Percentiles rank a stretch among this genome's conserved stretches.
Evolutionary conservation across 1,140 invertebrate species (phyloP).

Genomic region (Prorops nasuta): DNA sequence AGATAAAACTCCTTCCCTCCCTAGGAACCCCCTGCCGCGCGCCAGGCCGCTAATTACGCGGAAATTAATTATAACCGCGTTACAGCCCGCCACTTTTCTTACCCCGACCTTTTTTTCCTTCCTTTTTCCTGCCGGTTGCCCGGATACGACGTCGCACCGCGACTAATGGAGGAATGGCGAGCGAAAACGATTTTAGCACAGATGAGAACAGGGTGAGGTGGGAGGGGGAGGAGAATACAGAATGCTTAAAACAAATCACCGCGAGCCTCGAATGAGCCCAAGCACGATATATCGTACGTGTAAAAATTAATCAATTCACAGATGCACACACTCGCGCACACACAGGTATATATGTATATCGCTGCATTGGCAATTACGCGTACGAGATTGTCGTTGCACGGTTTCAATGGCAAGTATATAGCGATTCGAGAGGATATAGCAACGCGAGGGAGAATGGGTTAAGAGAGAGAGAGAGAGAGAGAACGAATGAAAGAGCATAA

Average conservation of each 20-base stretch:
- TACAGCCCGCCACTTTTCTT: neutral
- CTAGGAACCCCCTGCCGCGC: too few relatives aligned
- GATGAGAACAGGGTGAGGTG: too few relatives aligned
- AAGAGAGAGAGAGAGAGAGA: neutral
- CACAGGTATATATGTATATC: neutral
- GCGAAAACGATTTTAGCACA: constrained; percentile 1
- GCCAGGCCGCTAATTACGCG: constrained; percentile 41
- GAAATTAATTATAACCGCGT: constrained; percentile 35
- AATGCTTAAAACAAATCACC: too few relatives aligned
- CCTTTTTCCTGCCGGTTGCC: neutral
- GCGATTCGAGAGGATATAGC: neutral
- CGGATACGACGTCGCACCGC: neutral
- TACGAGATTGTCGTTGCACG: neutral
- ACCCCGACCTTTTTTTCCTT: neutral
- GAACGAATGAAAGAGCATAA: neutral
- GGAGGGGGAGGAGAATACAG: too few relatives aligned
- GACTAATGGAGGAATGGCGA: constrained; percentile 1
- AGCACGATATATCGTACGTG: too few relatives aligned
- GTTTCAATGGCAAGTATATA: neutral
- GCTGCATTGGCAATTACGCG: neutral
- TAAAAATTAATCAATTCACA: too few relatives aligned
- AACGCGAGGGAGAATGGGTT: neutral
- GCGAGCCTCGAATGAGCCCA: too few relatives aligned
- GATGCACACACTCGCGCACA: too few relatives aligned
- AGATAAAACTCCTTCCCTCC: constrained; percentile 29